Evolutionary conservation across 2,113 vertebrate species (phyloP), one percentile per base, ranked within the genome.

Genomic region (Electrona antarctica): DNA sequence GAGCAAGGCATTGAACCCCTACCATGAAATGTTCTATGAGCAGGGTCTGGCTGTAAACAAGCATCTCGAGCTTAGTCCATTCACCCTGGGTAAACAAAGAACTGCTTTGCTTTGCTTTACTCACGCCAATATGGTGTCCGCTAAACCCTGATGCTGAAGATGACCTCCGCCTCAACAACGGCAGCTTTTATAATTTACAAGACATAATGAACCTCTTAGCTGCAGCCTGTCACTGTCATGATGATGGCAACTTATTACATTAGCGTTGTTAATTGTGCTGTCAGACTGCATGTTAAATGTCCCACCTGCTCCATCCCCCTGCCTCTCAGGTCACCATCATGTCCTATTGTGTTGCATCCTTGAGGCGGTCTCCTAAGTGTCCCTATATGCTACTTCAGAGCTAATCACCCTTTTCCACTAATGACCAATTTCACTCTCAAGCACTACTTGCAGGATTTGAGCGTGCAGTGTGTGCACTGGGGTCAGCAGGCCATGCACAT

Each of bases 371-470:
- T 4, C 61, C 66, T 55, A 41, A 51, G 10, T 12, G 0, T 69
- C 50, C 47, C 50, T 14, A 21, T 21, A 3, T 73, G 70, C 55
- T 78, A 21, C 67, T 71, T 73, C 72, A 61, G 7, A 57, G 67
- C 64, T 68, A 71, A 71, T 68, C 68, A 60, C 58, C 10, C 15
- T 41, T 49, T 41, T 54, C 4, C 41, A 13, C 64, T 75, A 68
- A 78, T 69, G 72, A 54, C 64, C 72, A 61, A 61, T 78, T 75
- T 50, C 21, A 61, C 46, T 56, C 68, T 72, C 60, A 63, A 69
- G 69, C 57, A 65, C 64, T 15, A 61, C 74, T 69, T 61, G 60
- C 59, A 71, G 76, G 74, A 79, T 69, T 72, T 65, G 57, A 41
- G 69, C 69, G 46, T 12, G 29, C 48, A 14, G 10, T 45, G 10